These are phyloP conservation scores for Zaprionus taronus DNA, from an alignment of 1,140 invertebrate genomes.

Conservation along the genomic window DNA sequence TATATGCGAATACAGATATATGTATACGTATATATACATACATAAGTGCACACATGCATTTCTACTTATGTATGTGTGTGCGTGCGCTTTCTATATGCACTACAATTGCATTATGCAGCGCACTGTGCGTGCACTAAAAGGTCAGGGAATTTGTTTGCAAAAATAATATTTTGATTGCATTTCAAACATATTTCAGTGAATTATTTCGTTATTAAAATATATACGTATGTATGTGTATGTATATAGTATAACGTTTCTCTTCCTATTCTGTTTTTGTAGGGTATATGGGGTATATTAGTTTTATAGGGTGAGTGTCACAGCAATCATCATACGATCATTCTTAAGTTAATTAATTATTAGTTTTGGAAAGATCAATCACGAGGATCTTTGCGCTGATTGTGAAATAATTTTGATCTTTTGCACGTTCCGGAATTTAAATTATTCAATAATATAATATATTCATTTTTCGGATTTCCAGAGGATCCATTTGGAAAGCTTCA, in stretches of 20 bases:
- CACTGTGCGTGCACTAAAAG: constrained; percentile 19
- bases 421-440: no score
- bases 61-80: constrained; percentile 7
- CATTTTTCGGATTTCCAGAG: no score
- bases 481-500: no score
- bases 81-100: constrained; percentile 7
- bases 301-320: no score
- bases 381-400: no score
- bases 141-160: constrained; percentile 27
- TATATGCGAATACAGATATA: not conserved
- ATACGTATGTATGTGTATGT: constrained; percentile 37
- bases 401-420: no score
- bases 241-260: constrained; percentile 13
- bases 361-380: no score
- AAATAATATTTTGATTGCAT: constrained; percentile 9
- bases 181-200: constrained; percentile 8
- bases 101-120: not conserved
- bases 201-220: constrained; percentile 16
- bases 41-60: not conserved
- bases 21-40: not conserved
- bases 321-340: no score
- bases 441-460: no score
- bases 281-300: no score
- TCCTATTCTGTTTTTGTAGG: not conserved
- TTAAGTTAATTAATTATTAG: no score